Evolutionary conservation across 2,113 vertebrate genomes (phyloP).

Genomic region (Oreochromis niloticus): DNA sequence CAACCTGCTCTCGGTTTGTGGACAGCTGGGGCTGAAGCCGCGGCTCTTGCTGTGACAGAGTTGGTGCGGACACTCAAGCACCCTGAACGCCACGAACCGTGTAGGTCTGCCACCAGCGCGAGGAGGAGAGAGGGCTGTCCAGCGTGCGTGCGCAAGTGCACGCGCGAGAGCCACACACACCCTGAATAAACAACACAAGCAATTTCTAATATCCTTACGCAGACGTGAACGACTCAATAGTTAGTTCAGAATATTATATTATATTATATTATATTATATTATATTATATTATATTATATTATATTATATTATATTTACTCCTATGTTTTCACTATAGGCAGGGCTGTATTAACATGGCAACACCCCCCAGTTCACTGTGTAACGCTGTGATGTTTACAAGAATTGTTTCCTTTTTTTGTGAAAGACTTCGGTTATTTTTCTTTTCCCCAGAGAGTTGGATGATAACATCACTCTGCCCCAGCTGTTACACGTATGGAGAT

Average conservation of each 20-base stretch:
- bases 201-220: neutral
- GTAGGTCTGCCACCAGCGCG: neutral
- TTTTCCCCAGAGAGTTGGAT: neutral
- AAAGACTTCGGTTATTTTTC: neutral
- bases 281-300: neutral
- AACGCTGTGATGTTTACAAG: neutral
- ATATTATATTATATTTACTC: neutral
- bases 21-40: neutral
- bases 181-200: neutral
- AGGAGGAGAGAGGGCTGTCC: neutral
- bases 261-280: neutral
- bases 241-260: neutral
- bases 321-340: neutral
- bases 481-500: neutral
- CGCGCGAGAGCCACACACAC: neutral
- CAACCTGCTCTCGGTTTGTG: slow-evolving; percentile 29
- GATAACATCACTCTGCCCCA: neutral
- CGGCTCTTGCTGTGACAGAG: neutral
- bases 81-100: neutral
- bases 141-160: neutral
- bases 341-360: neutral
- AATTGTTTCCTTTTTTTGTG: neutral
- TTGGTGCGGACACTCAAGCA: neutral
- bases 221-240: neutral
- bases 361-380: neutral